Base-by-base conservation (phyloP, 2,797 vertebrate species). In the Siniperca scherzeri region DNA sequence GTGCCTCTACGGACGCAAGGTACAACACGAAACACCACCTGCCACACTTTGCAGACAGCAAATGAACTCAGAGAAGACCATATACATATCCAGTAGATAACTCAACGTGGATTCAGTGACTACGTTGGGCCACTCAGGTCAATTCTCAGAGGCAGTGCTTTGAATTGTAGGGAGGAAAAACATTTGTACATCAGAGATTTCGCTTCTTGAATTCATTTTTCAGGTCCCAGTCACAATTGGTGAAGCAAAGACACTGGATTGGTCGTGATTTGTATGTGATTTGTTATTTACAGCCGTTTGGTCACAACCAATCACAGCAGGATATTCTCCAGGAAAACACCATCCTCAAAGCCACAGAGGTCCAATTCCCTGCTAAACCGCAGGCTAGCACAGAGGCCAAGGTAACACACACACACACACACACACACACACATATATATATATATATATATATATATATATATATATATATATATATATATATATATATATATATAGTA, bases 251-350 rank as follows among this genome's bases (percentile, higher is more conserved):
- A 33, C 44, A 1, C 1, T 1, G 3, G 3, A 25, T 4, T 6
- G 7, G 5, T 30, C 16, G 3, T 76, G 30, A 66, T 68, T 44
- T 33, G 56, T 2, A 5, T 53, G 16, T 57, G 42, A 71, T 80
- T 71, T 82, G 82, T 77, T 70, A 82, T 85, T 78, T 90, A 73
- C 93, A 99, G 98, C 98, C 98, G 78, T 99, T 99, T 96, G 98
- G 98, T 86, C 98, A 99, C 95, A 99, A 99, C 95, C 99, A 99
- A 90, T 99, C 98, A 22, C 98, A 99, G 94, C 98, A 99, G 96
- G 98, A 99, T 90, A 99, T 99, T 90, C 97, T 99, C 78, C 99
- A 99, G 96, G 99, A 99, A 96, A 99, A 99, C 93, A 99, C 99
- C 91, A 99, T 99, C 96, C 96, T 99, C 91, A 99, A 99, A 97